Conservation (phyloP, 2,113 vertebrate genomes). For the Eulemur macaco region DNA sequence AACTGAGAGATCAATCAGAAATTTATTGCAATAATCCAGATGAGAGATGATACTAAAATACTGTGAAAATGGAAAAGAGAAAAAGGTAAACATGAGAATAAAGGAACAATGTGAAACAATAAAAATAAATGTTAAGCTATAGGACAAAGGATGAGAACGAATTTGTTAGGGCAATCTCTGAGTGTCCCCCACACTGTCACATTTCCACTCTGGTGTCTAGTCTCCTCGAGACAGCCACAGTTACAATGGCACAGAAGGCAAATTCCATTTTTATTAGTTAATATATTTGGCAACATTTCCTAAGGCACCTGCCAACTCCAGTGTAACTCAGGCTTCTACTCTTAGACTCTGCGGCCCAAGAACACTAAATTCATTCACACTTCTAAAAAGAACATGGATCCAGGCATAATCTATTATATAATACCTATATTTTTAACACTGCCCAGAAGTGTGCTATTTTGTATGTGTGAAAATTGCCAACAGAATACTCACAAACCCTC, state of each 20-base stretch:
- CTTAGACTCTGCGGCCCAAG: slow-evolving; percentile 34
- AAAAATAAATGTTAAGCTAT: not conserved
- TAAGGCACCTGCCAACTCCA: slow-evolving; percentile 43
- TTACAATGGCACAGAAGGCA: slow-evolving; percentile 19
- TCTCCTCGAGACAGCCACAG: not conserved
- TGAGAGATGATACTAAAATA: not conserved
- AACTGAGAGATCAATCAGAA: not conserved
- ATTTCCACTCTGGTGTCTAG: not conserved
- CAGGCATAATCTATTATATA: slow-evolving; percentile 47
- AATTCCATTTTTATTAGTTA: slow-evolving; percentile 58
- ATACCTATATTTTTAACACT: slow-evolving; percentile 59
- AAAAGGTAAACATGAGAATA: not conserved
- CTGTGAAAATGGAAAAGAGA: not conserved
- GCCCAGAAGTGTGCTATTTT: slow-evolving; percentile 61
- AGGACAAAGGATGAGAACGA: not conserved
- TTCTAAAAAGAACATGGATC: slow-evolving; percentile 46
- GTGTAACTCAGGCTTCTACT: not conserved
- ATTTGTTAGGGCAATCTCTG: not conserved
- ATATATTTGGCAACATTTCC: slow-evolving; percentile 65
- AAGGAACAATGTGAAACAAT: not conserved
- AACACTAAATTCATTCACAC: slow-evolving; percentile 10
- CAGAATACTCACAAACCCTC: not conserved
- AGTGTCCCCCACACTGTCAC: not conserved
- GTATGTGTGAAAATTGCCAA: slow-evolving; percentile 61
- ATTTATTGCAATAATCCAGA: not conserved